phyloP scores from a whole-genome alignment of 2,113 vertebrate species.

The Odontesthes bonariensis region DNA sequence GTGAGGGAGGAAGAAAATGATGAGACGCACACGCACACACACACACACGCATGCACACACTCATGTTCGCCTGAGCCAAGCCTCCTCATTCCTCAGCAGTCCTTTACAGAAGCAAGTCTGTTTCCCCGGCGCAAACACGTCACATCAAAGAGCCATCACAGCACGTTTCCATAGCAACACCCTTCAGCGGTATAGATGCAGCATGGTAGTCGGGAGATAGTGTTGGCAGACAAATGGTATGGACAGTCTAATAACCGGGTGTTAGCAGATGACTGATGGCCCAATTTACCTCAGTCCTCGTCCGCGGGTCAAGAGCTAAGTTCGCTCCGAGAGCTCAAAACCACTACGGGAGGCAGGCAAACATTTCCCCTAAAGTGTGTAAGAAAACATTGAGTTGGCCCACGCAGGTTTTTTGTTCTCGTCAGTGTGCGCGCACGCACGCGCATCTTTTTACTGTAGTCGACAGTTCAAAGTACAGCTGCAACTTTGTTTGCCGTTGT shows the following conservation, averaged over 20 bases:
- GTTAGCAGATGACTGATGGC: slow-evolving; percentile 73
- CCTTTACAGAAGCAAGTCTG: slow-evolving; percentile 67
- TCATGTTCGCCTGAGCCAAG: slow-evolving; percentile 36
- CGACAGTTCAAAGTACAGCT: not conserved
- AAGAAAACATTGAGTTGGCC: not conserved
- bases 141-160: slow-evolving; percentile 67
- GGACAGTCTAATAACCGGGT: slow-evolving; percentile 54
- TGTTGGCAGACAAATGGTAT: slow-evolving; percentile 57
- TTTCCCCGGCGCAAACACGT: slow-evolving; percentile 56
- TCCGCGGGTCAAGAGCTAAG: slow-evolving; percentile 62
- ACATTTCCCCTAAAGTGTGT: slow-evolving; percentile 33
- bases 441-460: not conserved
- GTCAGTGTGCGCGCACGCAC: not conserved
- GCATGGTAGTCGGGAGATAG: slow-evolving; percentile 45
- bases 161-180: slow-evolving; percentile 64
- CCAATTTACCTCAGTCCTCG: slow-evolving; percentile 49
- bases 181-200: slow-evolving; percentile 54
- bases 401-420: not conserved
- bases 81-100: slow-evolving; percentile 63
- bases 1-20: slow-evolving; percentile 32
- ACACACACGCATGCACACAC: slow-evolving; percentile 20
- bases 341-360: slow-evolving; percentile 13
- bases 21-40: slow-evolving; percentile 37
- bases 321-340: slow-evolving; percentile 40
- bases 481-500: not conserved